Evolutionary conservation across 2,797 vertebrate genomes (phyloP), one percentile per base, ranked within the genome.

Genomic region (Pampus argenteus): DNA sequence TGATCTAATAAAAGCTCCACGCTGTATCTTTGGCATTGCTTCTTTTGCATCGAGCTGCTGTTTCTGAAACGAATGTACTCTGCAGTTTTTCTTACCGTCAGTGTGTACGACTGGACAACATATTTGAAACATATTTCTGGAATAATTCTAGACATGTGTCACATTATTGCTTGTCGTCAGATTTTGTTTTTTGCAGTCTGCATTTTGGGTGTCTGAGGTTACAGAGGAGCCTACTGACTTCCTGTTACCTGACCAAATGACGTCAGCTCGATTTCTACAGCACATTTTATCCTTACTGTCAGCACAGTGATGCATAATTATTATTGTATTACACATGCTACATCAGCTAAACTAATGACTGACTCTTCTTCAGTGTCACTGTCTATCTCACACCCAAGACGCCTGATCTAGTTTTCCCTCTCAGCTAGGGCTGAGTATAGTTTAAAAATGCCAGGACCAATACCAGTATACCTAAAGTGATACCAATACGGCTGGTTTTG

Each of bases 181-280:
- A 29, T 25, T 52, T 55, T 48, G 20, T 25, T 44, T 63, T 63
- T 63, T 59, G 36, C 50, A 17, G 2, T 17, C n/a, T 17, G 6
- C 23, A 2, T 23, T 36, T 61, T 44, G 1, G 8, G 25, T 66
- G 4, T 60, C 25, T 66, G 60, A 58, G n/a, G 78, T 81, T 67
- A 34, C 1, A 47, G 4, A 69, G 2, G 25, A 10, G 1, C 44
- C 48, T 18, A 3, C 4, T 2, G 5, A 22, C 49, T 83, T 85
- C 71, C 76, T 79, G 60, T 71, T 38, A 36, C 20, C 31, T 18
- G 60, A 70, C 61, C 44, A 67, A 34, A 52, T 36, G 4, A 11
- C 11, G 0, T 13, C 17, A 10, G 10, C 57, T 25, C 6, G 28
- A 49, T 18, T 22, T 10, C 1, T 0, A 17, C 2, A 6, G 6